Base-by-base conservation (phyloP, 2,888 invertebrate genomes). In the Cosmia pyralina region DNA sequence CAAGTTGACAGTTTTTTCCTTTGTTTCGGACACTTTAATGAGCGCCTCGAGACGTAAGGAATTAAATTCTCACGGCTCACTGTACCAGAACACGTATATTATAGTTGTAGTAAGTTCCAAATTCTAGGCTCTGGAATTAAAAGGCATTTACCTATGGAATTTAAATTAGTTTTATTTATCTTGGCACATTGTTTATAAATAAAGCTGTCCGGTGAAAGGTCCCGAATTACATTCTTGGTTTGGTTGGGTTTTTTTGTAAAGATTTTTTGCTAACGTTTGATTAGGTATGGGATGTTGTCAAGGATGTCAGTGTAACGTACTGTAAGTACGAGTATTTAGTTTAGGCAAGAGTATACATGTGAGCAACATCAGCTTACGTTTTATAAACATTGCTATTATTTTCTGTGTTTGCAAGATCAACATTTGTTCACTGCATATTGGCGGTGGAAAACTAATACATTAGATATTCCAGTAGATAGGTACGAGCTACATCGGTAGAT, bases 1-100 rank as follows among this genome's bases (percentile, higher is more conserved):
- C 91, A 90, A 95, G 93, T 94, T 94, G 94, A 94, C 94, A 94
- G 93, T 94, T 95, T 82, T 93, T 95, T 94, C 92, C 90, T 93
- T 94, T 94, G 93, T 95, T 93, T 94, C 89, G 90, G 90, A 90
- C 88, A 92, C 90, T 94, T 94, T 94, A 94, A 95, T 94, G 94
- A 95, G 93, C 88, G 90, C 85, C 87, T 76, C 75, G 92, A 91
- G 92, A 89, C 88, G 87, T 77, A 82, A 74, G 77, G 88, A 90
- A 90, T 91, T 91, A 90, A 90, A 92, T 90, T 89, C 87, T 81
- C 81, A 82, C 58, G n/a, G 55, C 55, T 66, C 63, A 72, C 66
- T 82, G 71, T 84, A 69, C 68, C 81, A 69, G 69, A 72, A 70
- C 65, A 77, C 68, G 66, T 64, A 59, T 72, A 46, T 65, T 75